Evolutionary conservation across 2,113 vertebrate species (phyloP), one percentile per base, ranked within the genome.

Genomic region (Etheostoma cragini): DNA sequence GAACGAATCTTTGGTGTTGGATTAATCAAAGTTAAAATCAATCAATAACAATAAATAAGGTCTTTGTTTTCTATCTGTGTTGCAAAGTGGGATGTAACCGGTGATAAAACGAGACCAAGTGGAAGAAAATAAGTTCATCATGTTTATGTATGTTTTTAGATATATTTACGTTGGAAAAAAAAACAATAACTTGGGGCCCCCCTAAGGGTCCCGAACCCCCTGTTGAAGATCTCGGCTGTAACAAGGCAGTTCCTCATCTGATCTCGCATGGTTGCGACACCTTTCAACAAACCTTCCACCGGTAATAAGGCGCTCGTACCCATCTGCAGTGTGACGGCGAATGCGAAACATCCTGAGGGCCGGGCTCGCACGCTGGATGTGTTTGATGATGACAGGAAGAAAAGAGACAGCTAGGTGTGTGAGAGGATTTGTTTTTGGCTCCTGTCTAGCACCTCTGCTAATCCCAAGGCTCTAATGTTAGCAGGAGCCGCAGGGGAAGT

Each of bases 391-490:
- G 80, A 84, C 84, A 52, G 54, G 66, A 57, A 60, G 62, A 61
- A 72, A 85, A 82, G 74, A 81, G 72, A 88, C 87, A 76, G 80
- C 52, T 19, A 88, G 87, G 83, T 87, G 88, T 82, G 74, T 71
- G 86, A 87, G 72, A 89, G 71, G 82, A 87, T 88, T 89, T 89
- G 89, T 88, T 92, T 90, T 90, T 84, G 87, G 89, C 90, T 89
- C 65, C 88, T 65, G 88, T 91, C 91, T 89, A 53, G 80, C 90
- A 87, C 88, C 82, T 93, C 70, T 47, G 81, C 73, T 87, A 85
- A 89, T 89, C 88, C 87, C 85, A 42, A 47, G 72, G 64, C 84
- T 62, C 70, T 60, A 52, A 83, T 72, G 87, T 85, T 83, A 89
- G 80, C 72, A 77, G 76, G 35, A 24, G 72, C 76, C 66, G 66